Conservation (phyloP, 2,888 invertebrate genomes). For the Nephrocerus scutellatus region DNA sequence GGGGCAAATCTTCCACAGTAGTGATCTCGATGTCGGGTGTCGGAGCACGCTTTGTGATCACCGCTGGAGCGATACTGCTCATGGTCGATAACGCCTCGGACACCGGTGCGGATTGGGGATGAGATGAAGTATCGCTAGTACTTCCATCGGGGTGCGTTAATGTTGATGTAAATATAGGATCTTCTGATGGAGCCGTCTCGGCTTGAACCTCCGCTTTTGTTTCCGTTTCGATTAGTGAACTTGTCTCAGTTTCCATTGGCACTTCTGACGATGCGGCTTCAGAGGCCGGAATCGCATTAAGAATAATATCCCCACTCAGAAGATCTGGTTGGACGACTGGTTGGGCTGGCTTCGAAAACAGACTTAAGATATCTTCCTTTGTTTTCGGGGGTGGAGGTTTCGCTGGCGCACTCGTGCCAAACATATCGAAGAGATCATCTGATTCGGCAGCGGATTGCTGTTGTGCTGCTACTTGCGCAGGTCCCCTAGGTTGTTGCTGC, state of each 20-base stretch:
- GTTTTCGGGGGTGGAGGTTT: conserved; percentile 51
- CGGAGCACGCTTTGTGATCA: conserved; percentile 38
- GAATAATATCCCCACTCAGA: conserved; percentile 52
- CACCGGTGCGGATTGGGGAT: conserved; percentile 40
- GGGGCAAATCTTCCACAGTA: conserved; percentile 44
- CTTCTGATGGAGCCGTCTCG: conserved; percentile 21
- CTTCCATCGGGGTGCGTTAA: conserved; percentile 44
- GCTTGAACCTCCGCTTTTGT: conserved; percentile 8
- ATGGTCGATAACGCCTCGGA: conserved; percentile 19
- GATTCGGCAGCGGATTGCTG: conserved; percentile 39
- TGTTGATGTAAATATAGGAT: conserved; percentile 39
- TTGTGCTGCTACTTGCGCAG: conserved; percentile 11
- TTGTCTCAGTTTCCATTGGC: conserved; percentile 11
- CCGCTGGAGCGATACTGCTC: conserved; percentile 33
- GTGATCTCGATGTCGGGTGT: conserved; percentile 47
- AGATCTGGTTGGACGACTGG: conserved; percentile 50
- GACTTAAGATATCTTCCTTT: conserved; percentile 56
- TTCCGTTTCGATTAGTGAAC: conserved; percentile 18
- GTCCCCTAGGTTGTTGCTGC: conserved; percentile 28
- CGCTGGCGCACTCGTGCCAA: conserved; percentile 49
- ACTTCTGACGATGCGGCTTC: conserved; percentile 7
- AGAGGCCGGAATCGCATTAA: conserved; percentile 23
- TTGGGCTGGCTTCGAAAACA: conserved; percentile 47
- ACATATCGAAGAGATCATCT: conserved; percentile 54
- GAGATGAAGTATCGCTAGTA: conserved; percentile 40